These are phyloP conservation scores for Athalia rosae DNA, from an alignment of 2,888 invertebrate species.

Conservation along the genomic window DNA sequence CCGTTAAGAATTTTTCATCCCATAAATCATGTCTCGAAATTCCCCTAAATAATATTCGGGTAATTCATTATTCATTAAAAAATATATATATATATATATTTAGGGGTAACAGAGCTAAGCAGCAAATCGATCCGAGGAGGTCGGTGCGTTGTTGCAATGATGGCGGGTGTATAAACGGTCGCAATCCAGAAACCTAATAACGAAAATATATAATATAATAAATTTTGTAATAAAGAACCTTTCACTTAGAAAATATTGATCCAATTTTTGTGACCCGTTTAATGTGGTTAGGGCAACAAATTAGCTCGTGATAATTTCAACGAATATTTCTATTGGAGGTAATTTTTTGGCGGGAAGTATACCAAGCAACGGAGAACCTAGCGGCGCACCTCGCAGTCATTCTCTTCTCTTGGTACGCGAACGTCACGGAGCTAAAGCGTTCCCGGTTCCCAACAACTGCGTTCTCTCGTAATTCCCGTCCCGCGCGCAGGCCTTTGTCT, in stretches of 20 bases:
- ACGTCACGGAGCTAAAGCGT: slow-evolving; percentile 24
- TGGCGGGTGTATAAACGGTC: slow-evolving; percentile 33
- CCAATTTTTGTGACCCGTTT: slow-evolving; percentile 10
- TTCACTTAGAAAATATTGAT: slow-evolving; percentile 22
- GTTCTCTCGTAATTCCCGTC: slow-evolving; percentile 42
- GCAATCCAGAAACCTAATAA: not conserved
- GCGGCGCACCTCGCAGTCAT: slow-evolving; percentile 46
- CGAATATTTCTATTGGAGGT: slow-evolving; percentile 42
- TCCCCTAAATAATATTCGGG: not conserved
- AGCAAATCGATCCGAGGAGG: slow-evolving; percentile 42
- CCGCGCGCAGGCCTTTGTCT: slow-evolving; percentile 65
- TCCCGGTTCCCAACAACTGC: slow-evolving; percentile 29
- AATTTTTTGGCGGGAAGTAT: slow-evolving; percentile 45
- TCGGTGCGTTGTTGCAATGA: slow-evolving; percentile 27
- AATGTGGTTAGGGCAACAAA: slow-evolving; percentile 30
- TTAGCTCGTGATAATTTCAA: slow-evolving; percentile 7
- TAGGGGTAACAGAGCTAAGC: slow-evolving; percentile 31
- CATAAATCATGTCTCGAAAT: not conserved
- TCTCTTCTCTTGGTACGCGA: slow-evolving; percentile 44
- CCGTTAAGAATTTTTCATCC: slow-evolving; percentile 10
- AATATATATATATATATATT: slow-evolving; percentile 1
- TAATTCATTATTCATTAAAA: slow-evolving; percentile 37
- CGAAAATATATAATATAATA: slow-evolving; percentile 11
- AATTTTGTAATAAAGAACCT: slow-evolving; percentile 39
- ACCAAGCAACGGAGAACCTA: slow-evolving; percentile 43